phyloP scores from a whole-genome alignment of 2,888 invertebrate genomes.

The Frankliniella fusca region DNA sequence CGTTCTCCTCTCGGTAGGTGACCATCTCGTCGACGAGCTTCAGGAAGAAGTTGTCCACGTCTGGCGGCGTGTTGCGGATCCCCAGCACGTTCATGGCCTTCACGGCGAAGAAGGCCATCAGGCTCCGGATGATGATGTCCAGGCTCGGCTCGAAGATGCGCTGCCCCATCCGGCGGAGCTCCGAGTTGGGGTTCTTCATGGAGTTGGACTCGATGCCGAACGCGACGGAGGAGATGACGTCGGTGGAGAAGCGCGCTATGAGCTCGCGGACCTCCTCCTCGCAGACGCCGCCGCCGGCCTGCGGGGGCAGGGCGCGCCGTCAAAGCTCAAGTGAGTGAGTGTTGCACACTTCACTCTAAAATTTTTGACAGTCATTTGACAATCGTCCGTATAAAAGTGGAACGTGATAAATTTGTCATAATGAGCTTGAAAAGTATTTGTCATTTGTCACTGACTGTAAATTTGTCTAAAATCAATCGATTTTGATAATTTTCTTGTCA shows the following conservation, averaged over 20 bases:
- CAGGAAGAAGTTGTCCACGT: constrained; percentile 41
- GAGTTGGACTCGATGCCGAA: constrained; percentile 51
- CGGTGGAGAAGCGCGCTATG: constrained; percentile 50
- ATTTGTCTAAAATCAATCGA: too few species aligned
- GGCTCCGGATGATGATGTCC: constrained; percentile 41
- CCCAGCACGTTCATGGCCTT: constrained; percentile 37
- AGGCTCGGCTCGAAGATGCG: constrained; percentile 45
- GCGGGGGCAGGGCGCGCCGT: too few species aligned
- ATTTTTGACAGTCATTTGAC: too few species aligned
- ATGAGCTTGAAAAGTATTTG: too few species aligned
- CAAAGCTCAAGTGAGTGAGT: too few species aligned
- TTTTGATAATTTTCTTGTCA: too few species aligned
- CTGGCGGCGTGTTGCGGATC: constrained; percentile 38
- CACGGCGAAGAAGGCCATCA: constrained; percentile 38
- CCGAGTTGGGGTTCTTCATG: constrained; percentile 46
- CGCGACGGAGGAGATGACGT: constrained; percentile 51
- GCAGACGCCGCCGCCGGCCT: constrained; percentile 33
- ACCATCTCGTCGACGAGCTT: constrained; percentile 42
- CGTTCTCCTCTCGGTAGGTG: constrained; percentile 39
- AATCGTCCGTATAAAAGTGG: too few species aligned
- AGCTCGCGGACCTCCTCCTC: constrained; percentile 47
- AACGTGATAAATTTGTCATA: too few species aligned
- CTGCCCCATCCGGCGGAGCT: constrained; percentile 46
- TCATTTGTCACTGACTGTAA: too few species aligned
- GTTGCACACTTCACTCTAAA: too few species aligned